Evolutionary conservation across 2,113 vertebrate genomes (phyloP).

Genomic region (Gasterosteus nipponicus): DNA sequence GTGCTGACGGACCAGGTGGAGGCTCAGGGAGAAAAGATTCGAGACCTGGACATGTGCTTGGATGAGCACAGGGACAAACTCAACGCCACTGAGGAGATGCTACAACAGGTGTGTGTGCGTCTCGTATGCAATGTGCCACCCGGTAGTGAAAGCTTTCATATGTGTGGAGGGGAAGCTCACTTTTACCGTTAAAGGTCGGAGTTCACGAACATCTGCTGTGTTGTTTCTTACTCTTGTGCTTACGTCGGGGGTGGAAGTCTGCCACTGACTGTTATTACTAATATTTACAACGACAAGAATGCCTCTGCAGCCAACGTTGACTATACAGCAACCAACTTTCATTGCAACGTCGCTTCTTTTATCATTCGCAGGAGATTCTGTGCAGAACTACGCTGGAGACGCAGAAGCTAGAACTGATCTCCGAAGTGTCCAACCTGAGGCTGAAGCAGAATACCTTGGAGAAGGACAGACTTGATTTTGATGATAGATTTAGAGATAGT

Average conservation of each 20-base stretch:
- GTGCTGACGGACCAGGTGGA: slow-evolving; percentile 98
- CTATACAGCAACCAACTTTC: neutral
- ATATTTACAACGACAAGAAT: neutral
- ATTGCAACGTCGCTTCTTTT: neutral
- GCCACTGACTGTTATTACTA: neutral
- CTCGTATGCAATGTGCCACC: neutral
- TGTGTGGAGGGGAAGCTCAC: neutral
- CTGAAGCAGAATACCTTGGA: slow-evolving; percentile 89
- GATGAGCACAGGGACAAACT: slow-evolving; percentile 97
- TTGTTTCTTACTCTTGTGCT: neutral
- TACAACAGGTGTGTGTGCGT: slow-evolving; percentile 89
- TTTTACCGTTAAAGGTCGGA: slow-evolving; percentile 5
- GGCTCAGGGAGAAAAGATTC: slow-evolving; percentile 97
- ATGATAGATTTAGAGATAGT: slow-evolving; percentile 89
- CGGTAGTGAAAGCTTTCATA: neutral
- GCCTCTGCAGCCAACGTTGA: neutral
- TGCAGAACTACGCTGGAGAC: slow-evolving; percentile 92
- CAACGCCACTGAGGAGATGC: slow-evolving; percentile 94
- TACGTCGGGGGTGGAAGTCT: neutral
- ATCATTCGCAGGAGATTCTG: slow-evolving; percentile 87
- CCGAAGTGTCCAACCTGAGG: slow-evolving; percentile 94
- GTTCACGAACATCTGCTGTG: slow-evolving; percentile 11
- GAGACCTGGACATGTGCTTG: slow-evolving; percentile 94
- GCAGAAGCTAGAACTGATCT: slow-evolving; percentile 94
- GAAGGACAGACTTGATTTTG: slow-evolving; percentile 89